Evolutionary conservation across 2,113 vertebrate genomes (phyloP), one percentile per base, ranked within the genome.

Genomic region (Montifringilla adamsi): DNA sequence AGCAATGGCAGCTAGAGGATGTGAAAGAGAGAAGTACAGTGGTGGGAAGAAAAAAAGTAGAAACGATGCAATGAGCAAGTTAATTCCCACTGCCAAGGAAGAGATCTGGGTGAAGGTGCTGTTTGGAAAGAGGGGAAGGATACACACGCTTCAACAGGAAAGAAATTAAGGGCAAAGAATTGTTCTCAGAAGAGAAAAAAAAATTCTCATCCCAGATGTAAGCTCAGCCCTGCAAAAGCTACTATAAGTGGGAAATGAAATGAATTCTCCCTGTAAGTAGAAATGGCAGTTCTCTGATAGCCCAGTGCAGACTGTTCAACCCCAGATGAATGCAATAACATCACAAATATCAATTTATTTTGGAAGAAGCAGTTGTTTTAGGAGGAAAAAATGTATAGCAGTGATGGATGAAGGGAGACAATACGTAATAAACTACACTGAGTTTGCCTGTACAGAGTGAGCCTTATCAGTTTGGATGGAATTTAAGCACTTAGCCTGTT

Each of bases 391-490:
- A 22, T 53, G 56, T 95, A 49, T 53, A 20, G 18, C 50, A 50
- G 18, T 88, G 91, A 90, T 94, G 82, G 87, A 93, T 96, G 92
- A 91, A 97, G 83, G 90, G 50, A 95, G 80, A 89, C 87, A 90
- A 91, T 74, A 44, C 49, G 60, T 81, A 95, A 96, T 95, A 95
- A 95, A 93, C 87, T 78, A 17, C 66, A 81, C 72, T 69, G 83
- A 89, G 70, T 87, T 66, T 93, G 93, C 67, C 91, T 81, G 58
- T 67, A 75, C 52, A 84, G 84, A 93, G 67, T 82, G 81, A 91
- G 76, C 93, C 87, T 97, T 97, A 97, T 96, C 96, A 97, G 89
- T 93, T 96, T 90, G 88, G 85, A 91, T 96, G 95, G 96, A 97
- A 96, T 97, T 96, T 97, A 95, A 94, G 81, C 95, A 95, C 93